Percentiles rank a stretch among this genome's conserved stretches.
phyloP scores from a whole-genome alignment of 2,113 vertebrate species.

The Corydoras sp. region DNA sequence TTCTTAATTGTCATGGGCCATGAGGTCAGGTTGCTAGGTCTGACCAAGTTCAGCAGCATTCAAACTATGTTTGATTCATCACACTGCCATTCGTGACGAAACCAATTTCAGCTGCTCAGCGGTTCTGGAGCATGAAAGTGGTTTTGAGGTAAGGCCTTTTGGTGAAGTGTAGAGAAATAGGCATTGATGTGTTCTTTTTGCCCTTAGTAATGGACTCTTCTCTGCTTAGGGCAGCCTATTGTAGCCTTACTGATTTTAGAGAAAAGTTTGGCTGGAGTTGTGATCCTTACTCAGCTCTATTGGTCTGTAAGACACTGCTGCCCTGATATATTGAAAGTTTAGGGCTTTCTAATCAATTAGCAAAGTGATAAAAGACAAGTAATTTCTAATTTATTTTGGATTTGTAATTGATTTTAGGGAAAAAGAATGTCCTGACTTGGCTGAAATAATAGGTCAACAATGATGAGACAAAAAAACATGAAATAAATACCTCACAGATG shows the following conservation, averaged over 20 bases:
- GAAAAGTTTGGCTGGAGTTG: slow-evolving; percentile 1
- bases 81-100: slow-evolving; percentile 37
- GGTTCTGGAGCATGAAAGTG: slow-evolving; percentile 44
- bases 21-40: slow-evolving; percentile 25
- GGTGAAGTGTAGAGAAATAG: slow-evolving; percentile 1
- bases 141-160: slow-evolving; percentile 25
- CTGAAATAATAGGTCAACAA: no score
- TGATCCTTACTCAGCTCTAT: neutral
- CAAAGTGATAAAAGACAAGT: slow-evolving; percentile 4
- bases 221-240: slow-evolving; percentile 40
- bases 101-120: slow-evolving; percentile 43
- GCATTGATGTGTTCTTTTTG: slow-evolving; percentile 20
- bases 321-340: neutral
- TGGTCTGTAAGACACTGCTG: slow-evolving; percentile 1
- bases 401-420: slow-evolving; percentile 13
- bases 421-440: neutral
- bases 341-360: neutral
- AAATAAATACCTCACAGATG: no score
- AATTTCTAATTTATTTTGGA: slow-evolving; percentile 13
- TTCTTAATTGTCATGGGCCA: slow-evolving; percentile 5
- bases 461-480: no score
- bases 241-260: slow-evolving; percentile 29
- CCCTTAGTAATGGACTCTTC: slow-evolving; percentile 46
- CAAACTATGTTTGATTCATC: slow-evolving; percentile 38
- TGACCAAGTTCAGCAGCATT: slow-evolving; percentile 18